Evolutionary conservation across 2,797 vertebrate genomes (phyloP), one percentile per base, ranked within the genome.

Genomic region (Crocidura indochinensis): DNA sequence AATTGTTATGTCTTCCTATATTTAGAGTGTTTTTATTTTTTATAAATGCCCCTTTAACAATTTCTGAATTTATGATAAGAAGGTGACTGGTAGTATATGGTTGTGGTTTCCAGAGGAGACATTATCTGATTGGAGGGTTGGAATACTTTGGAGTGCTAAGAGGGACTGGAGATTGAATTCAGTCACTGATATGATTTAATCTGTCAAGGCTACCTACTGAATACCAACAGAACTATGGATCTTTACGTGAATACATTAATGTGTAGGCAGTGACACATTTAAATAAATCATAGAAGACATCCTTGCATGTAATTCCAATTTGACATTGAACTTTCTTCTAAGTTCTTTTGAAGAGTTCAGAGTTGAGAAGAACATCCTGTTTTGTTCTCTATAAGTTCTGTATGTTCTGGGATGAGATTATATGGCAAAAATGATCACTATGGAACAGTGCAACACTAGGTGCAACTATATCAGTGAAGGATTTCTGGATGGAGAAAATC

Each of bases 281-380:
- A 27, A 38, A 31, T 1, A 53, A 56, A 31, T 88, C 62, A 67
- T n/a, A 44, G 8, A 31, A 71, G 17, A 15, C 15, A 69, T 4
- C 73, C 31, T 84, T 88, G 65, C 74, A 53, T 56, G 2, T 84
- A 84, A 82, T 65, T 88, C 8, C 53, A 26, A 56, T 77, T 17
- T 31, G 77, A 29, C 14, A 47, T 38, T 75, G 11, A 27, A 67
- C 24, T 69, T 6, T 86, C 11, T 31, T 56, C 78, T 83, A 62
- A 46, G 20, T 29, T 46, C n/a, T 82, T 84, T 87, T 31, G 12
- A 51, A 49, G 26, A 92, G 31, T 19, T 24, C 2, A 60, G 26
- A 64, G 2, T 69, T 31, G 44, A 6, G 78, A 68, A 84, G 56
- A 68, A 73, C 19, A 65, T 65, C 7, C 14, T 77, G 17, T 82